These are phyloP conservation scores for Poeciliopsis paucimaculata DNA, from an alignment of 2,797 vertebrate species.

Conservation along the genomic window DNA sequence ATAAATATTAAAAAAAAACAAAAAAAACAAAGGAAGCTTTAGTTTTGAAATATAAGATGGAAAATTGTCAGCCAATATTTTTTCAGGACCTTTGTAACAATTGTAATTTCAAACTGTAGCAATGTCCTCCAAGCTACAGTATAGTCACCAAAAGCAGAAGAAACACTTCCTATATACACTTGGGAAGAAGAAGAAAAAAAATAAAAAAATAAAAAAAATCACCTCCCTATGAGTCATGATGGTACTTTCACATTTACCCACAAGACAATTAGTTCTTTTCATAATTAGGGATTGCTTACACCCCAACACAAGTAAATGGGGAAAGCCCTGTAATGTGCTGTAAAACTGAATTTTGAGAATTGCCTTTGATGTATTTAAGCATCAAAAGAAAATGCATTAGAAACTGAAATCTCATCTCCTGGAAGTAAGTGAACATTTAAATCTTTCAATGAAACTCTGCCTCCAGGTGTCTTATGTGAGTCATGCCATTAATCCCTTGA, in stretches of 20 bases:
- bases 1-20: background rate
- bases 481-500: background rate
- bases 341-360: background rate
- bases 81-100: background rate
- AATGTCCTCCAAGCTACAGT: background rate
- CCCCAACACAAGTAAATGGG: background rate
- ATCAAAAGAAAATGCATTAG: background rate
- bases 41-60: background rate
- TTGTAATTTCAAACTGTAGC: background rate
- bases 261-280: background rate
- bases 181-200: background rate
- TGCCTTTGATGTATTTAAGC: background rate
- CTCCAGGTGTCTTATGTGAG: background rate
- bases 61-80: background rate
- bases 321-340: background rate
- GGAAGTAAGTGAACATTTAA: background rate
- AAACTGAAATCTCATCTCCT: background rate
- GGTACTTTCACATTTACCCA: background rate
- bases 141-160: background rate
- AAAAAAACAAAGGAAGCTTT: background rate
- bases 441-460: background rate
- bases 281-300: background rate
- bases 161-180: background rate
- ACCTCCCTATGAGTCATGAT: background rate
- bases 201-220: background rate